Base-by-base conservation (phyloP, 1,140 invertebrate species). In the Pinna nobilis region DNA sequence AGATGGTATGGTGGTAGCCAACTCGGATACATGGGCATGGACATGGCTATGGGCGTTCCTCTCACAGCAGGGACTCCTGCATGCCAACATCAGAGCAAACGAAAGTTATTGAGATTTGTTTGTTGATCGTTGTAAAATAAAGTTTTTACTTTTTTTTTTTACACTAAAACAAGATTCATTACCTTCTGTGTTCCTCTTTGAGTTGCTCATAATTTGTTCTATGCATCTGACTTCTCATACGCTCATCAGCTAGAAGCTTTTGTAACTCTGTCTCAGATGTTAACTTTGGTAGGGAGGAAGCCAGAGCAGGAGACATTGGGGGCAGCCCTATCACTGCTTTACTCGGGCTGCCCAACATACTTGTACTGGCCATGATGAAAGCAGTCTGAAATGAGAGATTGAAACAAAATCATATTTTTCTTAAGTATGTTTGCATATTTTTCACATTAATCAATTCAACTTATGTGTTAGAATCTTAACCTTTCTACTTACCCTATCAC, bases 201-300 rank as follows among this genome's bases (percentile, higher is more conserved):
- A 89, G 76, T 30, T 82, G 82, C 69, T 88, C 83, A 76, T 87
- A 89, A 59, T 88, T 88, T 6, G 84, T 85, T 76, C 80, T 85
- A 64, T 89, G 88, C 73, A 86, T 82, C 65, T 89, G 86, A 64
- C 83, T 83, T 39, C 87, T 72, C 73, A 84, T 84, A 20, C 80
- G 80, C 63, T 89, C 88, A 79, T 89, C 88, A 30, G 87, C 70
- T 35, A 89, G 70, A 55, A 87, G 65, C 63, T 89, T 89, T 50
- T 89, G 86, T 23, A 88, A 67, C 67, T 88, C 86, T 44, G 84
- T 86, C 59, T 87, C 84, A 57, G 81, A 73, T 25, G 75, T 77
- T 1, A 84, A 60, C 15, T 77, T 70, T 9, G 82, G 78, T 33
- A 85, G 61, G 18, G 76, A 69, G 2, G 71, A 69, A 18, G 74